These are phyloP conservation scores for Macaca fascicularis DNA, from an alignment of 2,113 vertebrate genomes.

Conservation along the genomic window T2T-MFA8v1.1 NC_088381.1:116625501-116626000, in stretches of 20 bases:
- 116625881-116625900: not conserved
- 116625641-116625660: constrained; percentile 22
- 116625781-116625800: constrained; percentile 22
- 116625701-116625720: constrained; percentile 26
- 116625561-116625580: constrained; percentile 50
- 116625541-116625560: not conserved
- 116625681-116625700: constrained; percentile 36
- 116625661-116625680: not conserved
- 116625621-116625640: not conserved
- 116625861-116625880: not conserved
- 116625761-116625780: constrained; percentile 2
- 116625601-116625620: constrained; percentile 38
- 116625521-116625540: constrained; percentile 42
- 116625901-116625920: constrained; percentile 21
- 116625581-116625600: constrained; percentile 49
- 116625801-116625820: not conserved
- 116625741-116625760: constrained; percentile 46
- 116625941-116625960: not conserved
- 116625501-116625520: not conserved
- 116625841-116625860: not conserved
- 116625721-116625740: constrained; percentile 64
- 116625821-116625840: constrained; percentile 33
- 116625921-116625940: not conserved
- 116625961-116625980: not conserved
- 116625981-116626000: not conserved